These are phyloP conservation scores for Antheraea pernyi DNA, from an alignment of 1,140 invertebrate species.

Conservation along the genomic window DNA sequence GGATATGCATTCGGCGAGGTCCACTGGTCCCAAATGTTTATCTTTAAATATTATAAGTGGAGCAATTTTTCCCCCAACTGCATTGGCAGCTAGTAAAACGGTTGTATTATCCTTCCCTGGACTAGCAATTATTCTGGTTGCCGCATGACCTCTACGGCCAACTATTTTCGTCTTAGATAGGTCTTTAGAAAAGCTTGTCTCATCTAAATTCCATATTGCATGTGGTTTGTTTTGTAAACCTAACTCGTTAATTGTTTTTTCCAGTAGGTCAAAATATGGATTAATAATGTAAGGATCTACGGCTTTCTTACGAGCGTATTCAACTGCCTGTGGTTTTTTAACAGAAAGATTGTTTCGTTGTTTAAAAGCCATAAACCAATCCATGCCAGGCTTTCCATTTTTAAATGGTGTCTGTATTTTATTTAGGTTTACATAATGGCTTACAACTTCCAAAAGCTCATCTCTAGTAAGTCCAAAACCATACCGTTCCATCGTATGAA, in stretches of 20 bases:
- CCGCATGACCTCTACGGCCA: slow-evolving; percentile 21
- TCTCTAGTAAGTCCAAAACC: too few species aligned
- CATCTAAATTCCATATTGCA: slow-evolving; percentile 48
- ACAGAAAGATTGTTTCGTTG: slow-evolving; percentile 37
- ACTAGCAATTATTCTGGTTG: slow-evolving; percentile 38
- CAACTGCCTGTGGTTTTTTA: slow-evolving; percentile 59
- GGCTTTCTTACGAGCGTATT: slow-evolving; percentile 45
- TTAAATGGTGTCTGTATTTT: slow-evolving; percentile 53
- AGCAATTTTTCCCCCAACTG: slow-evolving; percentile 30
- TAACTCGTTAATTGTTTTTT: too few species aligned
- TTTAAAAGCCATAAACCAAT: slow-evolving; percentile 55
- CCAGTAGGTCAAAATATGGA: slow-evolving; percentile 36
- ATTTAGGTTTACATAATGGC: slow-evolving; percentile 43
- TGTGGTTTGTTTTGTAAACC: slow-evolving; percentile 28
- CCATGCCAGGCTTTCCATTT: slow-evolving; percentile 48
- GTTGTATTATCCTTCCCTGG: slow-evolving; percentile 3
- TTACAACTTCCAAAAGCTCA: slow-evolving; percentile 37
- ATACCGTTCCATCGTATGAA: slow-evolving; percentile 45
- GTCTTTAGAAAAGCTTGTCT: slow-evolving; percentile 41
- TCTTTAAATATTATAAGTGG: slow-evolving; percentile 13
- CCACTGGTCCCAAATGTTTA: too few species aligned
- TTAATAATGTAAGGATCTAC: slow-evolving; percentile 38
- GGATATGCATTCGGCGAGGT: too few species aligned
- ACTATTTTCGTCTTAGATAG: slow-evolving; percentile 47
- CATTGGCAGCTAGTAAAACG: slow-evolving; percentile 43